Evolutionary conservation across 2,797 vertebrate species (phyloP), one percentile per base, ranked within the genome.

Genomic region (Gymnothorax reevesii): DNA sequence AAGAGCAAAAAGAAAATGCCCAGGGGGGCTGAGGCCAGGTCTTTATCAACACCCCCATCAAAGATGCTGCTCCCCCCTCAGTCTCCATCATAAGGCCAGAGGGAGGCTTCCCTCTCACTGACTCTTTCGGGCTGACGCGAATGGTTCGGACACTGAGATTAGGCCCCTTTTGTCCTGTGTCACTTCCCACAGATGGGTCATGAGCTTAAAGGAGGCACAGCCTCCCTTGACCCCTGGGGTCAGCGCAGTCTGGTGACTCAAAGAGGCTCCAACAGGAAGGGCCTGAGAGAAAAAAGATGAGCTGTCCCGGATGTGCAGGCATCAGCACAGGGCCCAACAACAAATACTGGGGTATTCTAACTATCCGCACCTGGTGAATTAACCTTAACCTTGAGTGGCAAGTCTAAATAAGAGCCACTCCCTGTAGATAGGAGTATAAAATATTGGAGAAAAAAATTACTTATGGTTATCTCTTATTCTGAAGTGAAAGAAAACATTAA

Each of bases 91-190:
- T 93, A 93, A 92, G 91, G 92, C 92, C 92, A 95, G 93, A 92
- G 95, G 95, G 94, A 96, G 94, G 92, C 93, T 95, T 95, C 94
- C 93, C 95, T 95, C 94, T 95, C 94, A 94, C 90, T 96, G 95
- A 93, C 94, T 95, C 93, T 59, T 42, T 42, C 33, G 86, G 89
- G 90, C 89, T 96, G 96, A 96, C 93, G 92, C 93, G 94, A 97
- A 96, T 92, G 94, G 95, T 94, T 95, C 93, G 95, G 96, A 96
- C 96, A 96, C 92, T 94, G 86, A 95, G 96, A 97, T 97, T 96
- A 96, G 92, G 15, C 88, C 87, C 90, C 89, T 94, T 95, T 97
- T 96, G 96, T 96, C 89, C 91, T 89, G 90, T 92, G 92, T 93
- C 93, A 95, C 95, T 96, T 95, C 95, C 95, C 95, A 95, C 93